phyloP scores from a whole-genome alignment of 2,888 invertebrate species.

The Tinea trinotella region DNA sequence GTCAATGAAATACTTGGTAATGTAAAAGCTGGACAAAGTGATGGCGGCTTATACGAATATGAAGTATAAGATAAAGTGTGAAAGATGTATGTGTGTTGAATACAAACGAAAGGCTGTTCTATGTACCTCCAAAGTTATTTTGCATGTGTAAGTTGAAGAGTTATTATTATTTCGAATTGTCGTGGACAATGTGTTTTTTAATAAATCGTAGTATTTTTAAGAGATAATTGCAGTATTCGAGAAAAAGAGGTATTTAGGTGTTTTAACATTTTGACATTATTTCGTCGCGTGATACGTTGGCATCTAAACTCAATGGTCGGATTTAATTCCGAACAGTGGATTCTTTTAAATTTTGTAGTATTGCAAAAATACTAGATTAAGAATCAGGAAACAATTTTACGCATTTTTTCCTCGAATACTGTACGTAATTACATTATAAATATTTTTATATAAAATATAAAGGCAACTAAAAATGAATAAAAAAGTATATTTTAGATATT shows the following conservation, averaged over 20 bases:
- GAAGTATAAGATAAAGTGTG: constrained; percentile 69
- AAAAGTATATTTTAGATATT: neutral
- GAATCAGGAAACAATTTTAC: no score
- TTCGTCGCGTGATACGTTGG: no score
- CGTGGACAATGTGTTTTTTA: neutral
- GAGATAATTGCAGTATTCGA: neutral
- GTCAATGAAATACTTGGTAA: constrained; percentile 93
- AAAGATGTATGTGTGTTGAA: constrained; percentile 28
- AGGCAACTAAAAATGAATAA: neutral
- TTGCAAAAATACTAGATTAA: neutral
- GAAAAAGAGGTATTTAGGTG: no score
- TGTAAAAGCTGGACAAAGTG: constrained; percentile 83
- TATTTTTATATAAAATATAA: neutral
- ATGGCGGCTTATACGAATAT: constrained; percentile 85
- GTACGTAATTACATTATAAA: neutral
- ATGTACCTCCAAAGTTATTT: constrained; percentile 72
- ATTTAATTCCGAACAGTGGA: no score
- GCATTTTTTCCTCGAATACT: neutral
- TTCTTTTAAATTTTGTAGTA: no score
- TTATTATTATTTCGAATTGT: constrained; percentile 4
- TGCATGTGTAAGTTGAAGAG: constrained; percentile 34
- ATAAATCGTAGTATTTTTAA: neutral
- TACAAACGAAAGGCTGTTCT: constrained; percentile 66
- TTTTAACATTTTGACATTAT: no score
- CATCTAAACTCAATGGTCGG: no score